These are phyloP conservation scores for Crotalus helleri DNA, from an alignment of 2,113 vertebrate species.

Conservation along the genomic window DNA sequence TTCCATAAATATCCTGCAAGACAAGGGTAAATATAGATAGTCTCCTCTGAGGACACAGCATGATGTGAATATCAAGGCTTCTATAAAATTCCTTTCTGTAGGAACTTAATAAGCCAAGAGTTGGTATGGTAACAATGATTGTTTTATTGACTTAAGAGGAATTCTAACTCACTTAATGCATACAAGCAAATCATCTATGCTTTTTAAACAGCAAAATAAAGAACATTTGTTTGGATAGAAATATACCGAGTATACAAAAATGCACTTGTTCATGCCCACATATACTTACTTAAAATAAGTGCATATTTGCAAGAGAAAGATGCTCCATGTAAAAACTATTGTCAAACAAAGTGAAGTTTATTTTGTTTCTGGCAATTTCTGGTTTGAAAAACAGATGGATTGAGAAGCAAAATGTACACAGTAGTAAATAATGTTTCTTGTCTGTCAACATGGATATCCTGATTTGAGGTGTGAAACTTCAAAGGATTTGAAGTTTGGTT, in stretches of 20 bases:
- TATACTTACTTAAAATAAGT: neutral
- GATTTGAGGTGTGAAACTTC: neutral
- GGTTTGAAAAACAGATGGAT: neutral
- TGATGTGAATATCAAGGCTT: neutral
- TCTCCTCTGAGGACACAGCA: neutral
- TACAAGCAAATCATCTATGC: slow-evolving; percentile 2
- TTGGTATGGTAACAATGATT: neutral
- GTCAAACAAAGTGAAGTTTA: neutral
- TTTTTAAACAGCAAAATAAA: neutral
- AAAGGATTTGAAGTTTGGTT: neutral
- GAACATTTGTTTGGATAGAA: neutral
- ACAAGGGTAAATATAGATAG: neutral
- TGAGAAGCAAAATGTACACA: neutral
- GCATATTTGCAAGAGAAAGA: neutral
- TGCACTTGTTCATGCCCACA: neutral
- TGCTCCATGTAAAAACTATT: neutral
- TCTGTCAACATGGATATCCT: neutral
- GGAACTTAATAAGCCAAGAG: neutral
- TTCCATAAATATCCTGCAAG: neutral
- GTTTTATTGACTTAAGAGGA: neutral
- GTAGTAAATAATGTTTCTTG: neutral
- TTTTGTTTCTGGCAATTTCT: neutral
- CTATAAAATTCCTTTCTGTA: slow-evolving; percentile 8
- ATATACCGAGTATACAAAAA: neutral
- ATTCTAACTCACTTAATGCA: neutral